Base-by-base conservation (phyloP, 2,797 vertebrate species). In the Microhierax caerulescens region DNA sequence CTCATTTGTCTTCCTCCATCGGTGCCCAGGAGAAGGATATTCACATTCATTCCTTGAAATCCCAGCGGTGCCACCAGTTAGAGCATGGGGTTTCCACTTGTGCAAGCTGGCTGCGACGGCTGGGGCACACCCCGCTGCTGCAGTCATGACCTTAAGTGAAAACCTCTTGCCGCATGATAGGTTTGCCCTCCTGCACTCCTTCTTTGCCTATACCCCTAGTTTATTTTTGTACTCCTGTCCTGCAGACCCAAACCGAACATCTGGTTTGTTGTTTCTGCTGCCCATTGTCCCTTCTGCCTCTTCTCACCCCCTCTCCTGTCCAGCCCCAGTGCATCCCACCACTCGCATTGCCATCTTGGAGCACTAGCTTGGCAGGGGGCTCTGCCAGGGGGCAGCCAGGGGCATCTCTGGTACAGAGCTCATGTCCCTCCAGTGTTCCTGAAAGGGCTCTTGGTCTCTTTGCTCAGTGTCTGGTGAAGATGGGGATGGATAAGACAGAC, bases 331-430 rank as follows among this genome's bases (percentile, higher is more conserved):
- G 67, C 64, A 25, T 51, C 75, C 59, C 47, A n/a, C 47, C 5
- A 1, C 30, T 75, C n/a, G 10, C 0, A 0, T 79, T 39, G 43
- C 47, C 1, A 2, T n/a, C 47, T 39, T 34, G 0, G 1, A 36
- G 50, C 16, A 9, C 24, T 28, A 48, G 56, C n/a, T 51, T 39
- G 8, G 34, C 0, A 2, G 59, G 11, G 27, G 27, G 19, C 20
- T 73, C 28, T 79, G 28, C 54, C 1, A 1, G 9, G 32, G 39
- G 28, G 20, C 5, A 2, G 30, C 36, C 12, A 7, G 39, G 15
- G 53, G 12, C 5, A 0, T 54, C 61, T 39, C 65, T 81, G 37
- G 11, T 0, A 0, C 63, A n/a, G 56, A 79, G 27, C 65, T 93
- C 2, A 0, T 67, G 30, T 16, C 41, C 41, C 75, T 85, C 41